Conservation (phyloP, 1,140 invertebrate genomes). For the Zaprionus camerounensis region DNA sequence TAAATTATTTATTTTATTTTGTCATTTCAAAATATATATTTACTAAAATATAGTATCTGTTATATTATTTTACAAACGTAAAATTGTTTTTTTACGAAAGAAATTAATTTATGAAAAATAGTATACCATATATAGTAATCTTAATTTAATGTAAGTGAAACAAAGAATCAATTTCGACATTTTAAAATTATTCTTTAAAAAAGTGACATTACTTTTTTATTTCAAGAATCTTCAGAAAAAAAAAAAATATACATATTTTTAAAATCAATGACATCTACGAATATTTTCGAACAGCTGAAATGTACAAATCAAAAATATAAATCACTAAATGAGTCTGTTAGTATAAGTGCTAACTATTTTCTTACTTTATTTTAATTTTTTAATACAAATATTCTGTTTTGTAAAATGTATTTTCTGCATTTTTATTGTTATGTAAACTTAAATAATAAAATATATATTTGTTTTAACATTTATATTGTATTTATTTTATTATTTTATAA, state of each 20-base stretch:
- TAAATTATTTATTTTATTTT: constrained; percentile 6
- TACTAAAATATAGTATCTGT: constrained; percentile 12
- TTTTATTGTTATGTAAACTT: constrained; percentile 17
- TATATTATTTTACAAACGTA: neutral
- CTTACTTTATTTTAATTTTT: neutral
- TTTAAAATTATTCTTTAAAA: neutral
- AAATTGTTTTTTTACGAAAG: neutral
- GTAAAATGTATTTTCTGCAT: constrained; percentile 10
- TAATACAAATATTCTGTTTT: constrained; percentile 1
- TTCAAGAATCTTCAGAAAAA: neutral
- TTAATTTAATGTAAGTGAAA: neutral
- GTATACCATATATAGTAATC: neutral
- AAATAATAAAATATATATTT: constrained; percentile 21
- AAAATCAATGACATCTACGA: neutral
- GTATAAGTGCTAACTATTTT: neutral
- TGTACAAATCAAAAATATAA: neutral
- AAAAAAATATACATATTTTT: neutral
- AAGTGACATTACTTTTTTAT: neutral
- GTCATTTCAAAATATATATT: constrained; percentile 8
- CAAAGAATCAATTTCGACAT: neutral
- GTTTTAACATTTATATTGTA: constrained; percentile 2
- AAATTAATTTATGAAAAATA: neutral
- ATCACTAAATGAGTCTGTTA: constrained; percentile 1
- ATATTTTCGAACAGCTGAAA: neutral
- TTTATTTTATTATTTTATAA: constrained; percentile 12